Evolutionary conservation across 2,113 vertebrate genomes (phyloP), one percentile per base, ranked within the genome.

Genomic region (Perca flavescens): DNA sequence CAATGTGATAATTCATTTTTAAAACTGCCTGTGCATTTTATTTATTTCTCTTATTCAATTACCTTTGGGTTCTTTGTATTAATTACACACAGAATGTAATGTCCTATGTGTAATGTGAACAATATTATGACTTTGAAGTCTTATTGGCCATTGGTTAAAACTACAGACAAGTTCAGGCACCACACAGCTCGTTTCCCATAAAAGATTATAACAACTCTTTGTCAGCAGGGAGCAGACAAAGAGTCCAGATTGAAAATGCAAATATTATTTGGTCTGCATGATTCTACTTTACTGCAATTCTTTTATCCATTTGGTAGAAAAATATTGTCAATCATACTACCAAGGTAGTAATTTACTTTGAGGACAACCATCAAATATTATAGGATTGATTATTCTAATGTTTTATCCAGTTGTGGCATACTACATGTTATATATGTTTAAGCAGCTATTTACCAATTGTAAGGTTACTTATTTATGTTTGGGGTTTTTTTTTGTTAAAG

Each of bases 261-360:
- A 73, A 85, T 65, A 58, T 64, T 74, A 31, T 62, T 61, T 76
- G 64, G 21, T 74, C 21, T 60, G 79, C 15, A 17, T 75, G 34
- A 70, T 80, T 22, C 22, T 15, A 15, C 69, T 50, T 76, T 81
- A 65, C 46, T 61, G 22, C 47, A 57, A 36, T 68, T 22, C 49
- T 46, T 68, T 65, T 66, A 66, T 77, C 22, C 19, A 34, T 49
- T 22, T 74, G 61, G 31, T 16, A 40, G 43, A 71, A 61, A 74
- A 71, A 74, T 63, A 36, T 22, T 76, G 76, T 72, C 50, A 80
- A 11, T 76, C 68, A 22, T 66, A 13, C 28, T 76, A 28, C n/a
- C 50, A 12, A 57, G 61, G 77, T 72, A 28, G 54, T 81, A 56
- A 88, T 84, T 84, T 85, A 65, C 66, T 79, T 69, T 3, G 28